phyloP scores from a whole-genome alignment of 92 coral and sea anemone genomes.

The Bergia puertoricense region DNA sequence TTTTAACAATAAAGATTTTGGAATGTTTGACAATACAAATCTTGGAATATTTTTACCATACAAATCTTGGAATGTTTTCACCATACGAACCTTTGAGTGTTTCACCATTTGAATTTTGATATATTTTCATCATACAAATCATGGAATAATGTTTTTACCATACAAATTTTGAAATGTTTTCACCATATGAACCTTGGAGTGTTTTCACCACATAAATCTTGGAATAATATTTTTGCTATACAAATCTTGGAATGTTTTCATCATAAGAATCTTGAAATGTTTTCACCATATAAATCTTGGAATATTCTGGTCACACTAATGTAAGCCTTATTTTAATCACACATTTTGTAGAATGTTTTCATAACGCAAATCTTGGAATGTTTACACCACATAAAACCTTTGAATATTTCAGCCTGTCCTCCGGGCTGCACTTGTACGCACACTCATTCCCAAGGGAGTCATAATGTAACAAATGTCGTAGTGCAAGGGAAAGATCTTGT shows the following conservation, averaged over 20 bases:
- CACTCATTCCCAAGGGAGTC: neutral
- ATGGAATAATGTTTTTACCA: too few species aligned
- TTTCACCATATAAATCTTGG: neutral
- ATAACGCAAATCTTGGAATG: neutral
- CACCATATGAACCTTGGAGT: neutral
- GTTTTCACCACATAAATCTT: neutral
- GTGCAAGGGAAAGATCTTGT: slow-evolving; percentile 9
- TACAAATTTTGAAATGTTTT: neutral
- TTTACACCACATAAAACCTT: neutral
- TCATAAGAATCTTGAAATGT: neutral
- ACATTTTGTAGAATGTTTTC: neutral
- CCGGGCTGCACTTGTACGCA: slow-evolving; percentile 25
- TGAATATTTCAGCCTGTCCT: slow-evolving; percentile 18
- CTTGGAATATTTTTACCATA: too few species aligned
- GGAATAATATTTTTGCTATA: neutral
- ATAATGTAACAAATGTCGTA: neutral
- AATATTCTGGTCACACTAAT: too few species aligned
- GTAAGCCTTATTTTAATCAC: neutral
- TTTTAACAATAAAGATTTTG: neutral
- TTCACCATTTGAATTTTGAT: too few species aligned
- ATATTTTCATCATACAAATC: too few species aligned
- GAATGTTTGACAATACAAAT: neutral
- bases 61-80: neutral
- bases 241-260: neutral
- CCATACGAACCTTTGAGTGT: neutral